These are phyloP conservation scores for Tyria jacobaeae DNA, from an alignment of 2,888 invertebrate genomes.

Conservation along the genomic window DNA sequence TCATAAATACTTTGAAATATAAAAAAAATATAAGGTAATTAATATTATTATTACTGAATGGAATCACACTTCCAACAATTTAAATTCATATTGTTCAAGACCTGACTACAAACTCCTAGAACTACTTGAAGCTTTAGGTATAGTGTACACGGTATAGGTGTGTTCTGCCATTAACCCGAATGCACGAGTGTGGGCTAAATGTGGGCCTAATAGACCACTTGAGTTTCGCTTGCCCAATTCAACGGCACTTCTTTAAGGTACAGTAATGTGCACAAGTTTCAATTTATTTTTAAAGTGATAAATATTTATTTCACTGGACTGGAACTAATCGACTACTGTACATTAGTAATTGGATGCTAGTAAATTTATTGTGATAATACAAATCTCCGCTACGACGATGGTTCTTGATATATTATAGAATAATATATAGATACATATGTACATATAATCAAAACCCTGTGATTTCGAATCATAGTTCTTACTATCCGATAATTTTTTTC, in stretches of 20 bases:
- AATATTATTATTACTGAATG: background rate
- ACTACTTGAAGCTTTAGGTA: slow-evolving; percentile 15
- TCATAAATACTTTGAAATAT: too few species aligned
- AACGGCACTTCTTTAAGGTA: slow-evolving; percentile 76
- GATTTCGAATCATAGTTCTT: background rate
- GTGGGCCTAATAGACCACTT: slow-evolving; percentile 79
- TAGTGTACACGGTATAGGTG: slow-evolving; percentile 36
- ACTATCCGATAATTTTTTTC: too few species aligned
- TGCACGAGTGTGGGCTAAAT: slow-evolving; percentile 79
- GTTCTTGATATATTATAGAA: background rate
- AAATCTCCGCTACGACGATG: background rate
- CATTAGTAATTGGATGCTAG: too few species aligned
- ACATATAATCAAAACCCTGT: too few species aligned
- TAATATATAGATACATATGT: too few species aligned
- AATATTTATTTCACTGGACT: background rate
- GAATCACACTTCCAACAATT: background rate
- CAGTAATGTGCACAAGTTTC: slow-evolving; percentile 48
- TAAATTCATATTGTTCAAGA: background rate
- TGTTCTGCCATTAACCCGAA: slow-evolving; percentile 78
- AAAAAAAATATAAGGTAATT: background rate
- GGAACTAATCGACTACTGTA: background rate
- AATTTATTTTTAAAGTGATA: slow-evolving; percentile 13
- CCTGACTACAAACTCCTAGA: slow-evolving; percentile 30
- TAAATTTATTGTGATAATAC: background rate
- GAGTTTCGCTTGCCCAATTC: slow-evolving; percentile 83